phyloP scores from a whole-genome alignment of 2,797 vertebrate species.

The Pelochelys cantorii region DNA sequence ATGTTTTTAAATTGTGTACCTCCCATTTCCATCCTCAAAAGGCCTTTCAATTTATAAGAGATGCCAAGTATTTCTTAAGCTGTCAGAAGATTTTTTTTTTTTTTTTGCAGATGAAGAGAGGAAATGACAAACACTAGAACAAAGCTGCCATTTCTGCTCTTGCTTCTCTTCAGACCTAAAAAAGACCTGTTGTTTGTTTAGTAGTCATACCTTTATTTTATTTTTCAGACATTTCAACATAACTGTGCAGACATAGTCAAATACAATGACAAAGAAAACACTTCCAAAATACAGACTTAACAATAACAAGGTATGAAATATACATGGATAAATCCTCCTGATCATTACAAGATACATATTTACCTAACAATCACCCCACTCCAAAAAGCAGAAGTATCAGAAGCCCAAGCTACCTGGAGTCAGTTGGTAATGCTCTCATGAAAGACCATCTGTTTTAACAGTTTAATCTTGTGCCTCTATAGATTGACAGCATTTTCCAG shows the following conservation, averaged over 20 bases:
- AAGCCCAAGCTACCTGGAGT: neutral
- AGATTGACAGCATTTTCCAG: neutral
- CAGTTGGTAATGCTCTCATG: neutral
- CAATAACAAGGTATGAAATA: neutral
- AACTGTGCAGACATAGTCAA: neutral
- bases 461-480: neutral
- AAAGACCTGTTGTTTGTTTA: no score
- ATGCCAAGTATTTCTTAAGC: neutral
- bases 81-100: neutral
- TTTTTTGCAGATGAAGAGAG: neutral
- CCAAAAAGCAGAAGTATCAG: neutral
- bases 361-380: neutral
- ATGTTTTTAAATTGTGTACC: neutral
- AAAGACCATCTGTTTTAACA: neutral
- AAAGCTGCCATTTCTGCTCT: neutral
- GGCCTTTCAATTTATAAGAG: neutral
- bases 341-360: neutral
- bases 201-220: neutral
- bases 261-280: neutral
- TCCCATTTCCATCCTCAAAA: neutral
- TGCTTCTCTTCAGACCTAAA: neutral
- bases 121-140: neutral
- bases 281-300: neutral
- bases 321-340: neutral
- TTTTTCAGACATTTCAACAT: neutral